Evolutionary conservation across 2,797 vertebrate genomes (phyloP).

Genomic region (Heliangelus exortis): DNA sequence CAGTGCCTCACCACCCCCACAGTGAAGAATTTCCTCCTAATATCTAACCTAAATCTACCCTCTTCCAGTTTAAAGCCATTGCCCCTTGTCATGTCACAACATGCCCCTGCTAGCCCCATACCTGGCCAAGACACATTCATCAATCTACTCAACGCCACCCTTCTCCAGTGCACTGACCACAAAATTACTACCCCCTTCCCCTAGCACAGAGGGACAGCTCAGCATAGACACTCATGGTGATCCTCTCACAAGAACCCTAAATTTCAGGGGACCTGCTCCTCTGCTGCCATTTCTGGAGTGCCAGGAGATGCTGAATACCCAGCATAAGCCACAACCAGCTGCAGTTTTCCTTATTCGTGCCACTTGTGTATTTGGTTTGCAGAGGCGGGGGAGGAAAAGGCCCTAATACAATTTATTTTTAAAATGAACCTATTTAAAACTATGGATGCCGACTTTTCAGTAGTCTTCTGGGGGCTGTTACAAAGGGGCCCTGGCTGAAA

Average conservation of each 20-base stretch:
- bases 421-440: slow-evolving; percentile 66
- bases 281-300: rapidly evolving
- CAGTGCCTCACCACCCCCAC: no score
- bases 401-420: slow-evolving; percentile 64
- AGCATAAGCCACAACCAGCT: neutral
- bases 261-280: neutral
- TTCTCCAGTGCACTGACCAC: neutral
- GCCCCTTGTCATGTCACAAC: no score
- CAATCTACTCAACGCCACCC: neutral
- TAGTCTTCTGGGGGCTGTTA: slow-evolving; percentile 67
- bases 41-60: no score
- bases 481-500: slow-evolving; percentile 62
- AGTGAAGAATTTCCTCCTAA: no score
- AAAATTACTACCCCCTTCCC: neutral
- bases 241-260: neutral
- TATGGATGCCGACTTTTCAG: slow-evolving; percentile 60
- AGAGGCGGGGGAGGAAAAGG: neutral
- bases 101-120: neutral
- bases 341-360: neutral
- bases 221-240: neutral
- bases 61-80: no score
- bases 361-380: slow-evolving; percentile 27
- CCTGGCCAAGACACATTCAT: neutral
- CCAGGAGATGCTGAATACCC: neutral
- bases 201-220: neutral